Evolutionary conservation across 2,797 vertebrate genomes (phyloP), one percentile per base, ranked within the genome.

Genomic region (Sebastes baramenuke): DNA sequence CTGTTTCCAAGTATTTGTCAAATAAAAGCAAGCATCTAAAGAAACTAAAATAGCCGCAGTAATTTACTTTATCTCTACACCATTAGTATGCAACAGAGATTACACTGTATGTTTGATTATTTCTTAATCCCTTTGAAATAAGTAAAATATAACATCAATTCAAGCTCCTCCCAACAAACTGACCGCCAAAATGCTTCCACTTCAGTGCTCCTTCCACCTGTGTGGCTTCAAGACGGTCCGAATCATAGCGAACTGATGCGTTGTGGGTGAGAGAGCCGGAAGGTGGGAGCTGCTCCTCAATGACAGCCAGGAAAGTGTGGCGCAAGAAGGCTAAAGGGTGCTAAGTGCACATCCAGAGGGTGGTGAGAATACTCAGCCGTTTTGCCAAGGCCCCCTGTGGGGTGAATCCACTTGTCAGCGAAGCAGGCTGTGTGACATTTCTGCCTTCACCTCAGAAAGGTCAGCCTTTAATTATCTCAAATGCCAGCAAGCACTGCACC

Each of bases 401-500:
- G 88, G 89, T 84, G 92, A 88, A 89, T 89, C 91, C 88, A 88
- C 93, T 93, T 93, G 93, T 95, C 93, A 93, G 90, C 71, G 67
- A 79, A 89, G 91, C 91, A 60, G 92, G 76, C 90, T 61, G 79
- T 84, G 91, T 95, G 96, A 96, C 95, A 96, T 96, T 96, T 95
- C 88, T 94, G 90, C 92, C 42, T 87, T 95, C 93, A 93, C 93
- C 92, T 93, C 89, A 93, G 86, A 95, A 96, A 96, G 95, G 95
- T 96, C 95, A 95, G 64, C 84, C 92, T 94, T 94, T 96, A 95
- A 96, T 96, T 93, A 95, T 93, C 92, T 92, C 81, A 96, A 96
- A 96, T 96, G 95, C 94, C 95, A 95, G 88, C 82, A 88, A 93
- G 86, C 87, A 86, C 75, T 76, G 88, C 92, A 96, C 94, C 92